Evolutionary conservation across 1,140 invertebrate species (phyloP).

Genomic region (Melanaphis sacchari): DNA sequence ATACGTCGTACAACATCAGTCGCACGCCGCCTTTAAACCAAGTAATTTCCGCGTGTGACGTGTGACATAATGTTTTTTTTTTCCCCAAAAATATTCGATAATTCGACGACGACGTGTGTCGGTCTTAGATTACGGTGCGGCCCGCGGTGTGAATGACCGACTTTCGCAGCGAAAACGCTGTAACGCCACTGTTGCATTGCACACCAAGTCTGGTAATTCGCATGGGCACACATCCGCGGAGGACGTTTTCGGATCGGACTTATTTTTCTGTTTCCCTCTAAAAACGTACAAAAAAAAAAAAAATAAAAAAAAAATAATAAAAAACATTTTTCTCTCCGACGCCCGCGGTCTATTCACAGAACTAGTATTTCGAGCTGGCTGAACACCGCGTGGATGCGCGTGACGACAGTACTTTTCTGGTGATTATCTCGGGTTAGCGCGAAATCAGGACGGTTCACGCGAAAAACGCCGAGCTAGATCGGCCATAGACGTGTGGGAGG

Average conservation of each 20-base stretch:
- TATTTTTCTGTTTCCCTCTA: not conserved
- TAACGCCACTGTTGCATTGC: not conserved
- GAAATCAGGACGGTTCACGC: too few relatives aligned
- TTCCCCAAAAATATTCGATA: not conserved
- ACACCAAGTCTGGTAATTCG: too few relatives aligned
- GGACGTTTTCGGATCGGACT: not conserved
- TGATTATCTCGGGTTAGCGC: not conserved
- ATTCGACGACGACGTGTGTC: too few relatives aligned
- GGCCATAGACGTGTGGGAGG: not conserved
- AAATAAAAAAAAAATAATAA: too few relatives aligned
- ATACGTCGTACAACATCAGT: not conserved
- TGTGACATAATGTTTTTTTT: slow-evolving; percentile 2
- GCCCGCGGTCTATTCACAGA: not conserved
- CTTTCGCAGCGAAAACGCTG: not conserved
- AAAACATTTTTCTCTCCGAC: not conserved
- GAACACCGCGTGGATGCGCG: not conserved
- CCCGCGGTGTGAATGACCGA: not conserved
- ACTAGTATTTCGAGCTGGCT: not conserved
- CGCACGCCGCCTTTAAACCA: not conserved
- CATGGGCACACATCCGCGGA: too few relatives aligned
- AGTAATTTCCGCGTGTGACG: not conserved
- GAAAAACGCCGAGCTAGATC: not conserved
- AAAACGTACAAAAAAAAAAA: not conserved
- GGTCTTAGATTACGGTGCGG: not conserved
- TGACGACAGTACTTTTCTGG: too few relatives aligned